Conservation (phyloP, 1,140 invertebrate species). For the Anoplolepis gracilipes region DNA sequence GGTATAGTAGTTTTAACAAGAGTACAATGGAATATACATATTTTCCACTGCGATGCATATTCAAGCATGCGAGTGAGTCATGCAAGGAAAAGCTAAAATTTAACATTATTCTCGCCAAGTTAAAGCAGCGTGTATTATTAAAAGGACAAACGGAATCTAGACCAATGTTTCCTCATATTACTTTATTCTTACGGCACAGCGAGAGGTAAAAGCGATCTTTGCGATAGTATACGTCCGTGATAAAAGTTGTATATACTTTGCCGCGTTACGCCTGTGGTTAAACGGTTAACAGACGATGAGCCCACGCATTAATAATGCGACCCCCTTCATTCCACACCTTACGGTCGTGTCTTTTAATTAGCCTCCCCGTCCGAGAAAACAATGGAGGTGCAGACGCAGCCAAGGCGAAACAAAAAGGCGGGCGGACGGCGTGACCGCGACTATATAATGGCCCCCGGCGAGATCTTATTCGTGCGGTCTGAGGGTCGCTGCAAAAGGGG, state of each 20-base stretch:
- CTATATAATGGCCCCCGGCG: constrained; percentile 43
- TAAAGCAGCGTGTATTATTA: not conserved
- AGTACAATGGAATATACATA: not conserved
- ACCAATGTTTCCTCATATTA: no score
- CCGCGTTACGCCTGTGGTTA: constrained; percentile 13
- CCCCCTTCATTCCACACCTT: constrained; percentile 5
- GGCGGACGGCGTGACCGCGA: not conserved
- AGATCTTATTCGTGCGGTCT: constrained; percentile 32
- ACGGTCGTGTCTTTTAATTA: constrained; percentile 64
- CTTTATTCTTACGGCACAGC: not conserved
- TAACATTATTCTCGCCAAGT: not conserved
- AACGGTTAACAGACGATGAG: constrained; percentile 21
- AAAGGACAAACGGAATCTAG: not conserved
- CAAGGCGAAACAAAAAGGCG: constrained; percentile 1
- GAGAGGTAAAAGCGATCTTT: not conserved
- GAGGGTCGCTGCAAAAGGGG: constrained; percentile 4
- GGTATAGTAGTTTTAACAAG: not conserved
- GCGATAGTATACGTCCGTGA: not conserved
- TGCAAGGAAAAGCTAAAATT: not conserved
- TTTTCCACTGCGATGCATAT: not conserved
- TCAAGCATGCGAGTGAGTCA: not conserved
- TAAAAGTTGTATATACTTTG: not conserved
- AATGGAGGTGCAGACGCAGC: constrained; percentile 44
- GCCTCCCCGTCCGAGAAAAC: constrained; percentile 50
- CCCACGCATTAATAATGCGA: constrained; percentile 25